Evolutionary conservation across 1,140 invertebrate species (phyloP).

Genomic region (Lycorma delicatula): DNA sequence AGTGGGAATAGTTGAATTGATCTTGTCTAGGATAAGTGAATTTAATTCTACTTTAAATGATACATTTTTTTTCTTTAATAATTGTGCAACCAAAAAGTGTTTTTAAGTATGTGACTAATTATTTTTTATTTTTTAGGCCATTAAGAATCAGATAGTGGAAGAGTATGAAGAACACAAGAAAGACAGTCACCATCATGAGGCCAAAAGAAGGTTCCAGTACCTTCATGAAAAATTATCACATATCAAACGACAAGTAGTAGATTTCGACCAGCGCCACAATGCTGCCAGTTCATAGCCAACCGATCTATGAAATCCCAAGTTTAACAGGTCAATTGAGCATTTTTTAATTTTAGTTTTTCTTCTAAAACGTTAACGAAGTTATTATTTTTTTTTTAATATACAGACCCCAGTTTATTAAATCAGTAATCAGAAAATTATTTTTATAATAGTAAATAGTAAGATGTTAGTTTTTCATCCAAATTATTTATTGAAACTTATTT

Average conservation of each 20-base stretch:
- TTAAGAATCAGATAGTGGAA: conserved; percentile 64
- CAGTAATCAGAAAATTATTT: no score
- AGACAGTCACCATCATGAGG: conserved; percentile 58
- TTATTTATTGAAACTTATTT: no score
- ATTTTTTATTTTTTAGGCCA: conserved; percentile 43
- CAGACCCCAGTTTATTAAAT: no score
- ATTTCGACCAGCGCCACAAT: conserved; percentile 54
- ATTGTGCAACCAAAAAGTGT: neutral
- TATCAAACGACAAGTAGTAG: conserved; percentile 75
- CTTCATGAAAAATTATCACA: conserved; percentile 83
- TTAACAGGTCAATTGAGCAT: no score
- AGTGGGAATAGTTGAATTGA: neutral
- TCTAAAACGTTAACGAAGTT: no score
- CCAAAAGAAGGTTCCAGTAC: conserved; percentile 69
- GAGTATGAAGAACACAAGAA: conserved; percentile 73
- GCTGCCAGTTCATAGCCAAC: neutral
- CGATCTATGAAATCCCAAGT: no score
- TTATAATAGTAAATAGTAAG: no score
- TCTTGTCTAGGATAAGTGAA: neutral
- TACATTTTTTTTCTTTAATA: neutral
- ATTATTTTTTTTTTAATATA: no score
- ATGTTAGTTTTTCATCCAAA: no score
- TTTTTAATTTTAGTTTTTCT: no score
- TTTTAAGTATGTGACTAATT: neutral
- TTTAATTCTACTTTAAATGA: neutral